phyloP scores from a whole-genome alignment of 2,888 invertebrate genomes.

The Metallyticus violacea region DNA sequence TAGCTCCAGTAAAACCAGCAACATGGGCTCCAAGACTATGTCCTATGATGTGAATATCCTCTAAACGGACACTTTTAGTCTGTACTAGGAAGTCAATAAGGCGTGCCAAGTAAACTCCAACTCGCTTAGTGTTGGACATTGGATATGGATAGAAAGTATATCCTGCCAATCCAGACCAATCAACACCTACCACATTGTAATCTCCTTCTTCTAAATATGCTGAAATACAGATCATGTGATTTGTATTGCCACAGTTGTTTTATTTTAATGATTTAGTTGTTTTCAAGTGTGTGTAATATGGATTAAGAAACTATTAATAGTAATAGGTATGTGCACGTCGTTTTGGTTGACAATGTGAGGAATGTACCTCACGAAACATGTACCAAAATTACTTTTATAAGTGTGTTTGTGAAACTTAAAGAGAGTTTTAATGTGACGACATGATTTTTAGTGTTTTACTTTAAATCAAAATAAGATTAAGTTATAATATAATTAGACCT shows the following conservation, averaged over 20 bases:
- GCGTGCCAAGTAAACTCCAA: conserved; percentile 42
- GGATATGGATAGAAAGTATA: conserved; percentile 37
- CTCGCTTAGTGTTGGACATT: conserved; percentile 34
- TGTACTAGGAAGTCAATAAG: conserved; percentile 41
- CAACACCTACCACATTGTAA: conserved; percentile 51
- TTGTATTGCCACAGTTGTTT: neutral
- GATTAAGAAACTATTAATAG: no score
- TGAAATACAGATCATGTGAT: neutral
- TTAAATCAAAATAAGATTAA: no score
- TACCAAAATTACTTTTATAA: no score
- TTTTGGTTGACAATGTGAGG: no score
- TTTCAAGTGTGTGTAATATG: no score
- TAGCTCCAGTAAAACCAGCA: conserved; percentile 42
- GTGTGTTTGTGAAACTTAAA: no score
- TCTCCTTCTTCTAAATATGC: conserved; percentile 47
- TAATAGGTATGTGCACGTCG: no score
- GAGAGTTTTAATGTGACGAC: no score
- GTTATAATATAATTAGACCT: no score
- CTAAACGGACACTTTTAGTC: conserved; percentile 37
- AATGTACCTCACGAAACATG: no score
- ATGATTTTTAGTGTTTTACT: no score
- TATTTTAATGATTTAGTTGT: no score
- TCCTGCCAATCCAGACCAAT: conserved; percentile 47
- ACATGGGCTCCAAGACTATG: conserved; percentile 47
- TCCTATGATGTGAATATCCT: conserved; percentile 43